Percentiles rank a stretch among this genome's conserved stretches.
These are phyloP conservation scores for Drosophila diplacantha DNA, from an alignment of 2,888 invertebrate genomes.

Conservation along the genomic window DNA sequence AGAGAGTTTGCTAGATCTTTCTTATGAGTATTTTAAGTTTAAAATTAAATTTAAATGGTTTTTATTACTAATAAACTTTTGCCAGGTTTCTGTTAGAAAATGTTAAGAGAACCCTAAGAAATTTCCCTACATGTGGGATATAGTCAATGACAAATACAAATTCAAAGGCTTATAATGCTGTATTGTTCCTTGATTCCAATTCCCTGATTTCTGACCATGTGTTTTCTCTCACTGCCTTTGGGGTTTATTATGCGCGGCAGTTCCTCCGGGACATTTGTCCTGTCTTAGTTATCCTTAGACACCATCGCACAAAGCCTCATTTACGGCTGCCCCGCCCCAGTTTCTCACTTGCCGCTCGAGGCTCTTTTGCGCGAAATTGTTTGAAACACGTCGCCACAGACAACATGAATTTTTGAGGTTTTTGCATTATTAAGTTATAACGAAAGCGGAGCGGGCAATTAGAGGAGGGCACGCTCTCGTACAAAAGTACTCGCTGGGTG, in stretches of 20 bases:
- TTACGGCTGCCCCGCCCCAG: slow-evolving; percentile 9
- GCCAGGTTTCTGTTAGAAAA: not conserved
- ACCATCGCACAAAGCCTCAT: slow-evolving; percentile 16
- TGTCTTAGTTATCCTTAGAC: slow-evolving; percentile 12
- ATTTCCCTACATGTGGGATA: not conserved
- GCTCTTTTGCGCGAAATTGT: slow-evolving; percentile 53
- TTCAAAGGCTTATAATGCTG: not conserved
- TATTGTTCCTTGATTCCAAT: not conserved
- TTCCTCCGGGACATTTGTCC: slow-evolving; percentile 6
- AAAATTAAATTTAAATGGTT: not conserved
- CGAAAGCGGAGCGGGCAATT: slow-evolving; percentile 60
- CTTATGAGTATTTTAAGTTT: not conserved
- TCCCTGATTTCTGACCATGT: not conserved
- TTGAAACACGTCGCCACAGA: slow-evolving; percentile 53
- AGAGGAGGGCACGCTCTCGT: slow-evolving; percentile 35
- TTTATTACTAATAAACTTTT: not conserved
- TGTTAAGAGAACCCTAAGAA: too few species aligned
- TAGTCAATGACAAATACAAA: not conserved
- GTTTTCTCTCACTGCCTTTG: slow-evolving; percentile 1
- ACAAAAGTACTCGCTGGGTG: slow-evolving; percentile 1
- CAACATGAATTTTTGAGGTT: slow-evolving; percentile 54
- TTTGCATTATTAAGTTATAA: slow-evolving; percentile 59
- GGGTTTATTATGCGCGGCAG: slow-evolving; percentile 8
- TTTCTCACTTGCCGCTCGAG: slow-evolving; percentile 7
- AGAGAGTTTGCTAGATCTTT: too few species aligned